A percentile compares a stretch with the other conserved stretches of the same genome.
Evolutionary conservation across 2,888 invertebrate genomes (phyloP).

Genomic region (Latrodectus elegans): DNA sequence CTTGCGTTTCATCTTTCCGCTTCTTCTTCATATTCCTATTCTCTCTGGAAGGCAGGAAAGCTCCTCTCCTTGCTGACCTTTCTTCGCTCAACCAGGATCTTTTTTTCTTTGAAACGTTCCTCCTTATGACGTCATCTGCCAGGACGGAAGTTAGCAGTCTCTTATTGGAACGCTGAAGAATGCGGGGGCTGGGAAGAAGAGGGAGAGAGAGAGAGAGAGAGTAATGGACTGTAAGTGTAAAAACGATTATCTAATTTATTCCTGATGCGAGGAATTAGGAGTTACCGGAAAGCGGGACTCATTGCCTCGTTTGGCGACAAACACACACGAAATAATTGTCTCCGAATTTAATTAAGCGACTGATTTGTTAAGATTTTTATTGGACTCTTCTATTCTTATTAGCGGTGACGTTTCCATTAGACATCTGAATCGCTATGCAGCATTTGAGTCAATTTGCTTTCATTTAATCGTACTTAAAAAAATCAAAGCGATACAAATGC

Average conservation of each 20-base stretch:
- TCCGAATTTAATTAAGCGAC: constrained; percentile 45
- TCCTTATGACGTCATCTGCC: constrained; percentile 34
- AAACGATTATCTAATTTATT: constrained; percentile 65
- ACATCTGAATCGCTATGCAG: constrained; percentile 37
- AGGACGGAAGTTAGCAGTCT: constrained; percentile 55
- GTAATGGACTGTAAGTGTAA: constrained; percentile 60
- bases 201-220: constrained; percentile 4
- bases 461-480: constrained; percentile 40
- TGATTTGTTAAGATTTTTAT: constrained; percentile 64
- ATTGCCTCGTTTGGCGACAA: constrained; percentile 59
- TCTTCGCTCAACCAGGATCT: constrained; percentile 9
- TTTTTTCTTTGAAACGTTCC: constrained; percentile 31
- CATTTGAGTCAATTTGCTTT: constrained; percentile 46
- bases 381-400: constrained; percentile 23
- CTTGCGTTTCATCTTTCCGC: too few relatives aligned
- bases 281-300: constrained; percentile 1
- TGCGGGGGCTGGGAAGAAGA: constrained; percentile 47
- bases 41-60: too few relatives aligned
- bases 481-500: constrained; percentile 35
- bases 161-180: constrained; percentile 60
- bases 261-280: constrained; percentile 6
- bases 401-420: constrained; percentile 30
- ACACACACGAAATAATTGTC: constrained; percentile 14
- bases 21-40: too few relatives aligned
- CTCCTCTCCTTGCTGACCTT: constrained; percentile 40